phyloP scores from a whole-genome alignment of 2,797 vertebrate species.

The Pteronotus mesoamericanus region DNA sequence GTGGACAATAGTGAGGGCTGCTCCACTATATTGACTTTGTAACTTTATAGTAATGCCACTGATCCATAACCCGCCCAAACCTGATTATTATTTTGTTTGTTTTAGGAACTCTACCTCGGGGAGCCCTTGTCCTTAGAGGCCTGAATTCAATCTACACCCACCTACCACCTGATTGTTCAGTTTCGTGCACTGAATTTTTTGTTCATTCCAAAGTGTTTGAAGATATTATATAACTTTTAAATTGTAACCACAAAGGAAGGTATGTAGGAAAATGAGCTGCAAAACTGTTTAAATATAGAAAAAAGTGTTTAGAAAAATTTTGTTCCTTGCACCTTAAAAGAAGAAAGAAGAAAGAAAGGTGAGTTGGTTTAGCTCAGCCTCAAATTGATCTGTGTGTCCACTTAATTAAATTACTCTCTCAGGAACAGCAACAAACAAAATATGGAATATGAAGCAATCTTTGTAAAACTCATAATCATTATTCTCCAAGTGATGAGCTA shows the following conservation, averaged over 20 bases:
- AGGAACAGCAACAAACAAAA: neutral
- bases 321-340: neutral
- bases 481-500: neutral
- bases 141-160: constrained; percentile 43
- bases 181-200: constrained; percentile 72
- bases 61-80: constrained; percentile 61
- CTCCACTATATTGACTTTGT: constrained; percentile 77
- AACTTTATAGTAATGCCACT: constrained; percentile 74
- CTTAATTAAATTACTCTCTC: neutral
- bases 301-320: neutral
- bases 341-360: neutral
- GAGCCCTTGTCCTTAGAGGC: constrained; percentile 63
- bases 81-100: constrained; percentile 72
- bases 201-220: constrained; percentile 67
- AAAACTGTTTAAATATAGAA: constrained; percentile 66
- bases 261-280: constrained; percentile 51
- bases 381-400: neutral
- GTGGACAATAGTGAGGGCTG: constrained; percentile 70
- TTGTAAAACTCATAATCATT: neutral
- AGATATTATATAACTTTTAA: constrained; percentile 68
- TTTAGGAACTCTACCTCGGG: constrained; percentile 68
- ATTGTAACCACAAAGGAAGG: constrained; percentile 48
- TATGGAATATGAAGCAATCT: neutral
- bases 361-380: neutral
- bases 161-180: constrained; percentile 67